Conservation (phyloP, 2,113 vertebrate genomes). For the Oryzias curvinotus region DNA sequence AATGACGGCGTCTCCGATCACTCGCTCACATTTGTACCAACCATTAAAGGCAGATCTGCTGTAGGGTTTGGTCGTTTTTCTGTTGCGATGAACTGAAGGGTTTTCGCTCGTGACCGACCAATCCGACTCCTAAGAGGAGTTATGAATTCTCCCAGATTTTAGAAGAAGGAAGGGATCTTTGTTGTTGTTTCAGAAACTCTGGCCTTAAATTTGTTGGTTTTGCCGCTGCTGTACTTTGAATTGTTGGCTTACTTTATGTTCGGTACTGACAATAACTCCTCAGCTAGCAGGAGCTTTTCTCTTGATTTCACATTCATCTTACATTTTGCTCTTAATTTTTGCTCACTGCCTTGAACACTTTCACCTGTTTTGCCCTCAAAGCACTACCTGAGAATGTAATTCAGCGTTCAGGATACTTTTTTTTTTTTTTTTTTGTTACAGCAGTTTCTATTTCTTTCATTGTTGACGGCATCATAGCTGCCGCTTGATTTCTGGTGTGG, state of each 20-base stretch:
- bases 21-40: conserved; percentile 6
- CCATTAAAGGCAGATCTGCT: conserved; percentile 2
- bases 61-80: background rate
- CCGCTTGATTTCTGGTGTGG: background rate
- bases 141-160: background rate
- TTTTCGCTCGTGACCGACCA: conserved; percentile 2
- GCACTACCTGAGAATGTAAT: conserved; percentile 54
- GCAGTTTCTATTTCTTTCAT: background rate
- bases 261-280: conserved; percentile 4
- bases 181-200: conserved; percentile 32
- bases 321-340: conserved; percentile 37
- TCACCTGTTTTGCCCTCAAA: conserved; percentile 14
- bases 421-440: background rate
- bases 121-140: conserved; percentile 6
- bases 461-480: conserved; percentile 7
- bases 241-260: conserved; percentile 13
- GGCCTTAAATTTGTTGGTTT: conserved; percentile 50
- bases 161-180: background rate
- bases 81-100: conserved; percentile 8
- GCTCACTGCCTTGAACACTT: conserved; percentile 34
- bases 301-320: conserved; percentile 8
- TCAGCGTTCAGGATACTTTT: conserved; percentile 37
- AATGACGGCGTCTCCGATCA: background rate
- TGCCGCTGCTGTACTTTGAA: conserved; percentile 25
- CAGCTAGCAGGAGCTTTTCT: conserved; percentile 12